Evolutionary conservation across 2,888 invertebrate species (phyloP).

Genomic region (Tromatobia lineatoria): DNA sequence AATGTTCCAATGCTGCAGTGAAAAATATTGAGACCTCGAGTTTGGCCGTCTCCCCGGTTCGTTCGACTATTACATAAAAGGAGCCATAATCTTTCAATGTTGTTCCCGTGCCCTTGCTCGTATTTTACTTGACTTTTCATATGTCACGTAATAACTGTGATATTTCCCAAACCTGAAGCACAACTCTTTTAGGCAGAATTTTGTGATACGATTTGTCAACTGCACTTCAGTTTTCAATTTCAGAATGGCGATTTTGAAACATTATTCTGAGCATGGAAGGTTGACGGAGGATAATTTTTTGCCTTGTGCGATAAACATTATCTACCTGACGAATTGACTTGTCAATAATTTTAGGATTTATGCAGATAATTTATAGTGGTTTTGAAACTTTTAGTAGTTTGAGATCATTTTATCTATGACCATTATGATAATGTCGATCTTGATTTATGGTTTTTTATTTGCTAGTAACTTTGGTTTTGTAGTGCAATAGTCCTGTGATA

Average conservation of each 20-base stretch:
- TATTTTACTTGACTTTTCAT: conserved; percentile 13
- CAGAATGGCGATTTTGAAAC: neutral
- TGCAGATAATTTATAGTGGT: neutral
- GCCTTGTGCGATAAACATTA: neutral
- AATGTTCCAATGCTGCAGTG: conserved; percentile 5
- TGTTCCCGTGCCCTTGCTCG: conserved; percentile 52
- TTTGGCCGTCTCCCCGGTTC: conserved; percentile 37
- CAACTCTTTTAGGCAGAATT: neutral
- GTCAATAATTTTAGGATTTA: neutral
- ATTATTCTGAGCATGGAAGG: neutral
- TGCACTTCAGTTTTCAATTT: neutral
- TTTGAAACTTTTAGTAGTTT: conserved; percentile 3
- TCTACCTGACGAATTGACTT: neutral
- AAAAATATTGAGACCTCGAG: neutral
- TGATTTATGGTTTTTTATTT: no score
- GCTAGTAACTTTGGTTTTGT: no score
- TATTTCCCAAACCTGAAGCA: neutral
- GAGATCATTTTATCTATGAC: no score
- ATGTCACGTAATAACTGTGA: neutral
- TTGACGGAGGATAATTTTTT: conserved; percentile 10
- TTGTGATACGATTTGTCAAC: neutral
- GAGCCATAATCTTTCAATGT: conserved; percentile 69
- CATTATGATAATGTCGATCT: no score
- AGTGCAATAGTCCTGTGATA: no score
- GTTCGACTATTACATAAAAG: conserved; percentile 75